Evolutionary conservation across 2,888 invertebrate species (phyloP).

Genomic region (Acleris sparsana): DNA sequence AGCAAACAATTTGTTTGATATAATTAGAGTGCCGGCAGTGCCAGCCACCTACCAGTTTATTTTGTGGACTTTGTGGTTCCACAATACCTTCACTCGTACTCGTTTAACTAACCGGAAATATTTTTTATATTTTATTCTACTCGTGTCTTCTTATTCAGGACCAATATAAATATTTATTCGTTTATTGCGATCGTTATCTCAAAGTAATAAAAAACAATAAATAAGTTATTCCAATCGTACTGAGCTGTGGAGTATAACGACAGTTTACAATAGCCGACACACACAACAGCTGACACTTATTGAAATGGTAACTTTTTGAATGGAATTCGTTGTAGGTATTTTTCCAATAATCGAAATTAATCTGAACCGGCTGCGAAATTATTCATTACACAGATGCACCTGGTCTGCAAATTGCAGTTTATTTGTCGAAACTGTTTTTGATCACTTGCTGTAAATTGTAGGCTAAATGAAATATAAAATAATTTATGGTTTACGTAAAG

Average conservation of each 20-base stretch:
- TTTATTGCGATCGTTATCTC: too few relatives aligned
- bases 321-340: conserved; percentile 21
- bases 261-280: conserved; percentile 1
- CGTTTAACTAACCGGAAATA: too few relatives aligned
- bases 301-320: conserved; percentile 14
- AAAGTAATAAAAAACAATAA: too few relatives aligned
- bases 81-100: too few relatives aligned
- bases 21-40: too few relatives aligned
- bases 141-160: too few relatives aligned
- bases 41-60: too few relatives aligned
- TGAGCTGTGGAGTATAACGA: conserved; percentile 5
- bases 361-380: conserved; percentile 14
- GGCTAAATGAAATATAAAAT: background rate
- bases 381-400: conserved; percentile 25
- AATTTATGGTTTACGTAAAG: too few relatives aligned
- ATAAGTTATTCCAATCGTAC: background rate
- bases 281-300: conserved; percentile 20
- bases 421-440: background rate
- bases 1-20: too few relatives aligned
- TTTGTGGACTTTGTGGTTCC: too few relatives aligned
- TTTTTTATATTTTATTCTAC: too few relatives aligned
- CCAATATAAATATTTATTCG: too few relatives aligned
- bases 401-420: conserved; percentile 1
- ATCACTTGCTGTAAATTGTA: background rate
- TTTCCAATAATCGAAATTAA: conserved; percentile 34